Conservation (phyloP, 2,113 vertebrate species). For the Strigops habroptila region DNA sequence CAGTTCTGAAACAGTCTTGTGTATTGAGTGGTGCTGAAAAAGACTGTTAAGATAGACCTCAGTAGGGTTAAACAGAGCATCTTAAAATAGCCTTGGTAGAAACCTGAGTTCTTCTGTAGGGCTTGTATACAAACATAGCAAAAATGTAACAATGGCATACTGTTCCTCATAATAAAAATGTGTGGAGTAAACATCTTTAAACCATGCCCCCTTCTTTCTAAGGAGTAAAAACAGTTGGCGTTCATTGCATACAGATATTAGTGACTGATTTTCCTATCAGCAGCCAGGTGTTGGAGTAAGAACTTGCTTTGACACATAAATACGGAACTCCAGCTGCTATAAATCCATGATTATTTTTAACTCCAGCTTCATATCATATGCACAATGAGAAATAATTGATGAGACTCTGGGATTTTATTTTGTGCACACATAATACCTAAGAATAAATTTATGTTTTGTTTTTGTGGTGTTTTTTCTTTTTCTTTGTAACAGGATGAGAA, state of each 20-base stretch:
- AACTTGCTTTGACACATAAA: neutral
- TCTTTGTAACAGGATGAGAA: neutral
- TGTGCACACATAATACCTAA: neutral
- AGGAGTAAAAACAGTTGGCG: neutral
- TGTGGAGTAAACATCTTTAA: neutral
- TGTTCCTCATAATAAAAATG: neutral
- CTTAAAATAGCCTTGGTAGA: neutral
- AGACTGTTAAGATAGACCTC: neutral
- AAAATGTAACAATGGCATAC: neutral
- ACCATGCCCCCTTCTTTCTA: neutral
- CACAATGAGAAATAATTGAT: neutral
- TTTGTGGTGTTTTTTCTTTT: neutral
- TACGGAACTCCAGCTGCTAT: neutral
- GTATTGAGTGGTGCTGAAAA: neutral
- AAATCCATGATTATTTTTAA: neutral
- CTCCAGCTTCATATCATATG: neutral
- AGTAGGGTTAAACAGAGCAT: neutral
- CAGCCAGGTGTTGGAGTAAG: neutral
- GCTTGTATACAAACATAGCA: neutral
- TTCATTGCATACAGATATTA: neutral
- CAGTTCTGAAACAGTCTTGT: neutral
- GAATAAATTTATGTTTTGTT: neutral
- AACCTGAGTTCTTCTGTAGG: accelerated
- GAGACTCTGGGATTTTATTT: neutral
- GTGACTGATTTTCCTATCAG: neutral